Evolutionary conservation across 2,888 invertebrate species (phyloP).

Genomic region (Sarcophaga rosellei): DNA sequence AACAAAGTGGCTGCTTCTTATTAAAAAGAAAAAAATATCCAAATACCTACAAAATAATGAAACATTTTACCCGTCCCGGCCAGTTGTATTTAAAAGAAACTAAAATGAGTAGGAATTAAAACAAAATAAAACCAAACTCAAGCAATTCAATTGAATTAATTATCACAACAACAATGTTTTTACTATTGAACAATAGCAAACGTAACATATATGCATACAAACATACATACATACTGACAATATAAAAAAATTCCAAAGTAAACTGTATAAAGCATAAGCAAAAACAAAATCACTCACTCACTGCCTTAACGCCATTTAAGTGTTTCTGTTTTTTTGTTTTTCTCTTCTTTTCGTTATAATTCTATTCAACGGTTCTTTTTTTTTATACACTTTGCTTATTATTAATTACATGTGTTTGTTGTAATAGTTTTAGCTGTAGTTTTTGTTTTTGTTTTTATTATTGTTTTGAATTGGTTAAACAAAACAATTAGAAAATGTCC

Average conservation of each 20-base stretch:
- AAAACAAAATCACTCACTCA: conserved; percentile 20
- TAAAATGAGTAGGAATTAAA: background rate
- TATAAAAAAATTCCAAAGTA: background rate
- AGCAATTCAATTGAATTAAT: conserved; percentile 31
- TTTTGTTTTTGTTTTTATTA: background rate
- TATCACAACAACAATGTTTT: conserved; percentile 7
- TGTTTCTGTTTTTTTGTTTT: background rate
- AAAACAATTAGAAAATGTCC: conserved; percentile 35
- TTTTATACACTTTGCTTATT: conserved; percentile 43
- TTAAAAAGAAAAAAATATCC: too few species aligned
- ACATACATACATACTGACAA: too few species aligned
- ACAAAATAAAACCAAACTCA: background rate
- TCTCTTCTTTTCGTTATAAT: conserved; percentile 34
- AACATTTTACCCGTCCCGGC: too few species aligned
- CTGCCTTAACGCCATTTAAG: conserved; percentile 45
- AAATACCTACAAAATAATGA: too few species aligned
- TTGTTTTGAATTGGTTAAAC: background rate
- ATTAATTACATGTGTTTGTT: conserved; percentile 44
- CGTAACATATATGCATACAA: background rate
- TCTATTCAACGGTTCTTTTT: conserved; percentile 30
- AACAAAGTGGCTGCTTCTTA: background rate
- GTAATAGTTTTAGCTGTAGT: too few species aligned
- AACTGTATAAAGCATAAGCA: conserved; percentile 5
- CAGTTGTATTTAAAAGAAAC: too few species aligned
- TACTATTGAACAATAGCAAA: conserved; percentile 3